Evolutionary conservation across 1,140 invertebrate species (phyloP).

Genomic region (Heliconius melpomene): DNA sequence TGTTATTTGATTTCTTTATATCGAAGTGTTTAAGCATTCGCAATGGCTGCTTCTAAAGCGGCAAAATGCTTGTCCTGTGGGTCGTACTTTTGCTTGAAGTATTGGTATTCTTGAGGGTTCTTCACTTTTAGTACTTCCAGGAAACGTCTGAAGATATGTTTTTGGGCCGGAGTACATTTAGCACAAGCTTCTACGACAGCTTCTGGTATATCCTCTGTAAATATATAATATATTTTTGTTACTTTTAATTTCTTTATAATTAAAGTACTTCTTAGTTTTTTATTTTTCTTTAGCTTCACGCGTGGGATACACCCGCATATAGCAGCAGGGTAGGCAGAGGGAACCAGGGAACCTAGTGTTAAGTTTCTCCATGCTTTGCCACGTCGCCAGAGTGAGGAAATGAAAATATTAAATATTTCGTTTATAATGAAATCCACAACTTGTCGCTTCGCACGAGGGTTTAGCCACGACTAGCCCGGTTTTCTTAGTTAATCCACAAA

Average conservation of each 20-base stretch:
- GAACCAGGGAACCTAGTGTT: too few relatives aligned
- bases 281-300: too few relatives aligned
- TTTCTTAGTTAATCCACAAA: too few relatives aligned
- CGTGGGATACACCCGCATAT: too few relatives aligned
- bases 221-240: not conserved
- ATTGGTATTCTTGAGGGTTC: conserved; percentile 80
- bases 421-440: too few relatives aligned
- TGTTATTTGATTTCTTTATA: not conserved
- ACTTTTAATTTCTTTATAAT: not conserved
- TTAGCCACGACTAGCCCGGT: too few relatives aligned
- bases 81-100: conserved; percentile 83
- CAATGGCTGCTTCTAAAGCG: conserved; percentile 44
- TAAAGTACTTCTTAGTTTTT: not conserved
- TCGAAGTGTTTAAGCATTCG: conserved; percentile 17
- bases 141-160: conserved; percentile 83
- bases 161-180: conserved; percentile 85
- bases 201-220: conserved; percentile 83
- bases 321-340: too few relatives aligned
- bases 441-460: too few relatives aligned
- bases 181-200: conserved; percentile 84
- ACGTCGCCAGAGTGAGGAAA: too few relatives aligned
- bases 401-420: too few relatives aligned
- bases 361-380: too few relatives aligned
- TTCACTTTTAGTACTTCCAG: conserved; percentile 80
- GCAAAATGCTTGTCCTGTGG: conserved; percentile 61